A percentile compares a stretch with the other conserved stretches of the same genome.
Conservation (phyloP, 2,797 vertebrate species). For the Pseudochromis fuscus region DNA sequence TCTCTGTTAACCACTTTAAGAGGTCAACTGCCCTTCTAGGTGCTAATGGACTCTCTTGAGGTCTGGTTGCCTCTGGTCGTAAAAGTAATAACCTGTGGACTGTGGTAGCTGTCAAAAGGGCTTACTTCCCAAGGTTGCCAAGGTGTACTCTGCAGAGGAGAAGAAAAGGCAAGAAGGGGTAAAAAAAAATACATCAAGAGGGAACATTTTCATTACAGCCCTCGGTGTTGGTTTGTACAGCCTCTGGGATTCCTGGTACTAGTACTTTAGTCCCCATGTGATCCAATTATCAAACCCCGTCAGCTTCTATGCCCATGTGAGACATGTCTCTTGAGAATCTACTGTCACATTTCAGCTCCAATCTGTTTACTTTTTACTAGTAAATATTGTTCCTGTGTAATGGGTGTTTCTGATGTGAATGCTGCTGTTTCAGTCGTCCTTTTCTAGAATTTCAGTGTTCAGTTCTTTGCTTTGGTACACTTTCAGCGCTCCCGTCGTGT, state of each 20-base stretch:
- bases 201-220: constrained; percentile 74
- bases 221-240: constrained; percentile 67
- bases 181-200: constrained; percentile 28
- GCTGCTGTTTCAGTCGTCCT: not conserved
- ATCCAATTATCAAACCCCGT: constrained; percentile 76
- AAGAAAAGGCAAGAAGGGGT: constrained; percentile 38
- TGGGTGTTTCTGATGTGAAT: not conserved
- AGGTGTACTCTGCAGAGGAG: constrained; percentile 49
- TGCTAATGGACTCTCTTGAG: constrained; percentile 80
- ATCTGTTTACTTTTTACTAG: constrained; percentile 1
- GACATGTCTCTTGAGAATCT: constrained; percentile 46
- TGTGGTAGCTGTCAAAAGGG: constrained; percentile 76
- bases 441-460: not conserved
- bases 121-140: constrained; percentile 58
- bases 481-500: not conserved
- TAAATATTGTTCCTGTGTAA: not conserved
- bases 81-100: constrained; percentile 82
- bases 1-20: constrained; percentile 43
- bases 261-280: constrained; percentile 56
- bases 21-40: constrained; percentile 69
- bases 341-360: constrained; percentile 39
- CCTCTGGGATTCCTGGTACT: constrained; percentile 66
- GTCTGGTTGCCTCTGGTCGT: constrained; percentile 73
- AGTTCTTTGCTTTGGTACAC: not conserved
- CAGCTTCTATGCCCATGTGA: constrained; percentile 56